Percentiles rank a stretch among this genome's conserved stretches.
Evolutionary conservation across 53 echinoderm and acorn worm species (phyloP).

Genomic region (Echinometra lucunter): DNA sequence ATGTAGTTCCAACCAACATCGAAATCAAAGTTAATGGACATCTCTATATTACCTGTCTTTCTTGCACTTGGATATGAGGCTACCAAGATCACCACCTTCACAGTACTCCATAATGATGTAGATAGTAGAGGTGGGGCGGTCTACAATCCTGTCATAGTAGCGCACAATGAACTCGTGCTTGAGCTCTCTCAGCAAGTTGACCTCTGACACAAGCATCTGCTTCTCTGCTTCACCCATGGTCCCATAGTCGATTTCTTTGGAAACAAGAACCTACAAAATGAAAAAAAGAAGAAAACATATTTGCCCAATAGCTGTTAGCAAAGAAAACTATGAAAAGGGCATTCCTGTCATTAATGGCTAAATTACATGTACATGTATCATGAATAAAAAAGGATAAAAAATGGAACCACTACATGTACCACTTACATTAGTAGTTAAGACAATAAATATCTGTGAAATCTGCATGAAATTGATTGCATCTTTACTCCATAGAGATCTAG

Average conservation of each 20-base stretch:
- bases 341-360: no score
- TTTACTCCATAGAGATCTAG: no score
- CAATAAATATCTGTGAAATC: no score
- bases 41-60: slow-evolving; percentile 79
- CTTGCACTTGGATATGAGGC: slow-evolving; percentile 90
- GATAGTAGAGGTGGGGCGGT: slow-evolving; percentile 84
- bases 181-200: slow-evolving; percentile 92
- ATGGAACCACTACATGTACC: no score
- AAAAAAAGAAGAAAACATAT: not conserved
- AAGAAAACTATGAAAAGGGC: no score
- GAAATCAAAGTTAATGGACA: not conserved
- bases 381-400: no score
- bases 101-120: slow-evolving; percentile 99
- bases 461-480: no score
- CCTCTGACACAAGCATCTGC: slow-evolving; percentile 97
- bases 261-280: slow-evolving; percentile 84
- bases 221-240: slow-evolving; percentile 94
- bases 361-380: no score
- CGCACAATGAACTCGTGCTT: slow-evolving; percentile 95
- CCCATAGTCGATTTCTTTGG: slow-evolving; percentile 98
- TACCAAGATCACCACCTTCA: slow-evolving; percentile 95
- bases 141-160: slow-evolving; percentile 95
- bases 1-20: not conserved
- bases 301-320: no score
- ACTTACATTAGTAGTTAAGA: no score